These are phyloP conservation scores for Tylochromis polylepis DNA, from an alignment of 2,113 vertebrate species.

Conservation along the genomic window DNA sequence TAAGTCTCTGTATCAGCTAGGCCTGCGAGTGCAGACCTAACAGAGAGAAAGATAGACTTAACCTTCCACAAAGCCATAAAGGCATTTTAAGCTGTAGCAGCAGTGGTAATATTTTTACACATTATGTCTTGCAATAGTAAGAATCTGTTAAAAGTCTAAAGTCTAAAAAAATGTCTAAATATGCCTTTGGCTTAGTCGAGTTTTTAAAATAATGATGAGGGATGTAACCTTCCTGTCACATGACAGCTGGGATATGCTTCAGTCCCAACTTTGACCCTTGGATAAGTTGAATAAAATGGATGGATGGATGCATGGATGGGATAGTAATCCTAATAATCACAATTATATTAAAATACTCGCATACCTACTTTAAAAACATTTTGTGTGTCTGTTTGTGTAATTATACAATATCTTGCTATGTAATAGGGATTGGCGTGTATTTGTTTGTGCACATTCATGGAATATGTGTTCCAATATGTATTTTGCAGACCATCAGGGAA, in stretches of 20 bases:
- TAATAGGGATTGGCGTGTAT: not conserved
- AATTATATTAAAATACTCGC: not conserved
- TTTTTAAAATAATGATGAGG: not conserved
- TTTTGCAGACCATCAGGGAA: not conserved
- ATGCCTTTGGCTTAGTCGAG: not conserved
- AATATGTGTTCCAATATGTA: not conserved
- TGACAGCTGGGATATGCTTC: not conserved
- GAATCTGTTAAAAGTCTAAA: not conserved
- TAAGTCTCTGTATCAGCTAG: no score
- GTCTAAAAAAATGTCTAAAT: not conserved
- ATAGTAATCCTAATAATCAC: not conserved
- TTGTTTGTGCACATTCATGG: not conserved
- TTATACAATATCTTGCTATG: accelerated
- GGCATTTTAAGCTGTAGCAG: not conserved
- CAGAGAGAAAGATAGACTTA: not conserved
- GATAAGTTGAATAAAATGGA: not conserved
- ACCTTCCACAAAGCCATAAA: not conserved
- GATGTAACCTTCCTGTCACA: not conserved
- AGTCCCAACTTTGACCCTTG: not conserved
- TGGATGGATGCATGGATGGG: not conserved
- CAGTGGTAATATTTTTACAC: not conserved
- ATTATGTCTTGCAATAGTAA: not conserved
- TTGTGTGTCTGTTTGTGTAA: not conserved
- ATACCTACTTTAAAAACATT: accelerated
- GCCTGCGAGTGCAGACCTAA: no score